Evolutionary conservation across 2,797 vertebrate species (phyloP), one percentile per base, ranked within the genome.

Genomic region (Sebastes itinus): DNA sequence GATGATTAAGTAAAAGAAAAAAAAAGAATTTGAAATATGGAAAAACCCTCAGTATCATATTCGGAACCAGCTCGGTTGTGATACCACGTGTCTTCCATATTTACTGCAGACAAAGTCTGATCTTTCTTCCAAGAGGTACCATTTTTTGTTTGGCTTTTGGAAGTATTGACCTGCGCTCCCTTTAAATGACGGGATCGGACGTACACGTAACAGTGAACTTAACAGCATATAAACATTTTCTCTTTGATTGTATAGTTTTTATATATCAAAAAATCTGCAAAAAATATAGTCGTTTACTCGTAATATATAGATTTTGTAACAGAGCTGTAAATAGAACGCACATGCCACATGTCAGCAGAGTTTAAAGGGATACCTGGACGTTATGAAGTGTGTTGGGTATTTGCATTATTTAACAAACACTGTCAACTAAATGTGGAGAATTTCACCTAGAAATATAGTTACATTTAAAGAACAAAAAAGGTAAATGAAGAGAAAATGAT

Each of bases 211-310:
- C 65, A 81, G 62, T 42, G 64, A 80, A 84, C 35, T 22, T 16
- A 30, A 63, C 20, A 86, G 78, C 59, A 81, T 83, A 91, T 14
- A 82, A 77, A 86, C 64, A 35, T 28, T 78, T 75, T 65, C 35
- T 60, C 23, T 71, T 67, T 59, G 68, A 77, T 71, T 75, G 62
- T 32, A 46, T 77, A 61, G 23, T 76, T 76, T 70, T 70, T 92
- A 80, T 77, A 83, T 82, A 82, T 84, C 75, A 77, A 66, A 91
- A 92, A 90, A 72, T 89, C 86, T 90, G 87, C 83, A 90, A 88
- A 90, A 87, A 87, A 92, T 87, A 91, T 87, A 92, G 81, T 91
- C 22, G 80, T 89, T 88, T 84, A 78, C 58, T 75, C 66, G 62
- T 72, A 83, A 79, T 90, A 88, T 77, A 84, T 77, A 82, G 67